phyloP scores from a whole-genome alignment of 1,140 invertebrate genomes.

The Chironomus striatipennis region DNA sequence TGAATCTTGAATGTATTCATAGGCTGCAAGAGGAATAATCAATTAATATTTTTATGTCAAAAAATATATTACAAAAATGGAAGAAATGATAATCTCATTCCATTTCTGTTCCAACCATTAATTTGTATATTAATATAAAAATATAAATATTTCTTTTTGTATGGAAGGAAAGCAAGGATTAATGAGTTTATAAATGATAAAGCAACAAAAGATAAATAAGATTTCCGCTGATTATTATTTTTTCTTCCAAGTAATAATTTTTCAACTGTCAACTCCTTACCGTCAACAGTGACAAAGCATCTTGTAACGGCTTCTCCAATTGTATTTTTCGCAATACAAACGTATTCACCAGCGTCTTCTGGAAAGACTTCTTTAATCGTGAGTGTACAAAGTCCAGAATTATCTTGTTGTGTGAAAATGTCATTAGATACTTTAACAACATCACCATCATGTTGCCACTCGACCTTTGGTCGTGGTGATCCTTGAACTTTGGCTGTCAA shows the following conservation, averaged over 20 bases:
- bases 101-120: neutral
- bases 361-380: conserved; percentile 88
- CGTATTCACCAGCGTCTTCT: conserved; percentile 84
- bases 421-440: conserved; percentile 70
- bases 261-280: conserved; percentile 42
- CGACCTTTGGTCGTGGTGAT: conserved; percentile 70
- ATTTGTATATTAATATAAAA: neutral
- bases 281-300: conserved; percentile 73
- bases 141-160: neutral
- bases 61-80: neutral
- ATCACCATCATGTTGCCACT: conserved; percentile 71
- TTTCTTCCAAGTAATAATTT: too few relatives aligned
- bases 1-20: conserved; percentile 85
- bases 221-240: neutral
- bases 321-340: conserved; percentile 72
- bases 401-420: conserved; percentile 62
- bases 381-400: conserved; percentile 70
- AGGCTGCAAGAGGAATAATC: conserved; percentile 49
- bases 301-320: conserved; percentile 75
- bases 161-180: neutral
- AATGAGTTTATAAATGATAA: conserved; percentile 10
- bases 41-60: too few relatives aligned
- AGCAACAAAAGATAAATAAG: neutral
- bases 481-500: conserved; percentile 67
- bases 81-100: conserved; percentile 35